Base-by-base conservation (phyloP, 64 coral and sea anemone species). In the Dendrophyllia cribrosa region DNA sequence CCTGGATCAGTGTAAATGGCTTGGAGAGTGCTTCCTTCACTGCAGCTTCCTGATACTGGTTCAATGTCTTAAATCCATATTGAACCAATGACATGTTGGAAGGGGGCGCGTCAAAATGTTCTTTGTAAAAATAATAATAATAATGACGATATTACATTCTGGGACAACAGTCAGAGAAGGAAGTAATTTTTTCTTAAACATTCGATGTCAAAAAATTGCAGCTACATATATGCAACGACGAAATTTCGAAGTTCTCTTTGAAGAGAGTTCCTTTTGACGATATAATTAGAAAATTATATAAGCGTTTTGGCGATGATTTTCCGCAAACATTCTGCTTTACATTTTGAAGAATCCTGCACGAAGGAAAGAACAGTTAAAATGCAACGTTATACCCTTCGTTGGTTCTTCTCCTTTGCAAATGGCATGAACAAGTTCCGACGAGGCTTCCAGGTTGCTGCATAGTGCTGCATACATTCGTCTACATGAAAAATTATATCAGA, bases 1-100 rank as follows among this genome's bases (percentile, higher is more conserved):
- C 96, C 59, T 98, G 96, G 51, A 98, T 98, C 26, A 98, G 75
- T 0, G 90, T 95, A 21, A 98, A 95, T 68, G 93, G 86, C 65
- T 92, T 89, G 4, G 61, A 72, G 17, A 98, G 87, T 15, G 96
- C 96, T 9, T 86, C 51, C 66, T 47, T 53, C 0, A 98, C 93
- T 45, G 93, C 96, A 24, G 26, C 70, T 34, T 92, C 71, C 93
- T 98, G 96, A 70, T 89, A 95, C 6, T 56, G 4, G 49, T 98
- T 98, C 63, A 98, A 81, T 25, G 13, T 23, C 43, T 89, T 51
- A 89, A 98, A 98, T 3, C 68, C 55, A 16, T 80, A 55, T 61
- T 80, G 77, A 3, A 16, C 23, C 56, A 80, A 43, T 7, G 55
- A 62, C 24, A 80, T 43, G 55, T 80, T 80, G 55, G 55, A 19